Evolutionary conservation across 2,888 invertebrate genomes (phyloP), one percentile per base, ranked within the genome.

Genomic region (Microdon myrmicae): DNA sequence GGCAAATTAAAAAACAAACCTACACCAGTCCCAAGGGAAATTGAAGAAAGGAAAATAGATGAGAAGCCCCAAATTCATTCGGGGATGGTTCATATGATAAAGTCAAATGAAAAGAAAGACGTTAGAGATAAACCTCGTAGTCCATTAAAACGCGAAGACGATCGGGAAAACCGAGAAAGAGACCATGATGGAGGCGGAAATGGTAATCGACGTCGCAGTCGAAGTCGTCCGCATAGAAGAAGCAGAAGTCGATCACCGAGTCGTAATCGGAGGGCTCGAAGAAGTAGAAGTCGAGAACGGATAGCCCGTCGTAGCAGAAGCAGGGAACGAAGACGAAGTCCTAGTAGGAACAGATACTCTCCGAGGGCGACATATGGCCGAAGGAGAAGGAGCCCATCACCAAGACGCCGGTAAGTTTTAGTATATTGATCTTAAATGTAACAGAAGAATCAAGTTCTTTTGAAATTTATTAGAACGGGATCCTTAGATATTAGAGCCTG

Each of bases 1-100:
- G 77, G 76, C 13, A 76, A 75, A 69, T 71, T 76, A 16, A 77
- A 76, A 71, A 76, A 72, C 68, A 79, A 76, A 68, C 66, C 72
- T 23, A 48, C 68, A n/a, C 68, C n/a, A n/a, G n/a, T n/a, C n/a
- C 34, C 25, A 16, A 49, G 34, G 70, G 72, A 12, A 72, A 72
- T 67, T 28, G 75, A 73, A 68, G 80, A 70, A 72, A 79, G 68
- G 68, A 77, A 60, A 71, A 77, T 60, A 68, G 78, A 39, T 72
- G 75, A 26, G 67, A 73, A 51, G 78, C 73, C 69, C 79, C 71
- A 70, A 23, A 23, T 35, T 76, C 74, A 69, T 71, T 69, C 54
- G 70, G 59, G 70, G 72, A 39, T 72, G 72, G 68, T 67, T 68
- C 9, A 75, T 74, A 69, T 56, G 70, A 49, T 69, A 2, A 64